phyloP scores from a whole-genome alignment of 2,113 vertebrate species.

The Chaetodon auriga region DNA sequence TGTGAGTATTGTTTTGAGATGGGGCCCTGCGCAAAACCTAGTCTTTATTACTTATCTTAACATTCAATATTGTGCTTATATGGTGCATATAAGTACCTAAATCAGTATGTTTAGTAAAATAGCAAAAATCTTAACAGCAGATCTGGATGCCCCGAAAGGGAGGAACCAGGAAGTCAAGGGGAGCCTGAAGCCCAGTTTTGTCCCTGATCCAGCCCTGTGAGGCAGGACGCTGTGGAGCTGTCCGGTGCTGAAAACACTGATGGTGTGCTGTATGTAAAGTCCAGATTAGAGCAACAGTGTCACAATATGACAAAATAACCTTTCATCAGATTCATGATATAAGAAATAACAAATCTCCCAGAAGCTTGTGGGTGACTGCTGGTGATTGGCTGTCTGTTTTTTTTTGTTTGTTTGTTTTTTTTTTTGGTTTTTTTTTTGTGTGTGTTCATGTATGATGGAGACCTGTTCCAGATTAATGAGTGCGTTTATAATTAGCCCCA shows the following conservation, averaged over 20 bases:
- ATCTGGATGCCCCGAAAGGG: background rate
- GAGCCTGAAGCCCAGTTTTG: background rate
- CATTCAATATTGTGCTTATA: background rate
- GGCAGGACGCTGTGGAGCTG: slow-evolving; percentile 36
- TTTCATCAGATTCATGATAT: slow-evolving; percentile 24
- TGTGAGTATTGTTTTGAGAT: background rate
- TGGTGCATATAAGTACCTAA: background rate
- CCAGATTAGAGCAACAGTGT: background rate
- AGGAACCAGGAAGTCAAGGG: background rate
- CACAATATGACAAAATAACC: slow-evolving; percentile 15
- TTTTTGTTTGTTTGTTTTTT: no score
- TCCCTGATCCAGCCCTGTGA: background rate
- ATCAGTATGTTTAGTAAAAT: background rate
- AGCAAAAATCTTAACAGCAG: background rate
- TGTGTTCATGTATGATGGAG: slow-evolving; percentile 32
- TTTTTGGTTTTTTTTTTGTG: no score
- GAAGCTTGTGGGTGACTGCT: slow-evolving; percentile 10
- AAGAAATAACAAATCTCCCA: slow-evolving; percentile 6
- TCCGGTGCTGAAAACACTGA: slow-evolving; percentile 8
- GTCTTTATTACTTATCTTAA: background rate
- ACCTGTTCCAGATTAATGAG: slow-evolving; percentile 63
- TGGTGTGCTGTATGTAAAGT: no score
- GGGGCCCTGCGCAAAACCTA: background rate
- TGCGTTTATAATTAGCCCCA: slow-evolving; percentile 70
- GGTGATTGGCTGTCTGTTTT: slow-evolving; percentile 31